These are phyloP conservation scores for Sebastes nivosus DNA, from an alignment of 2,797 vertebrate genomes.

Conservation along the genomic window DNA sequence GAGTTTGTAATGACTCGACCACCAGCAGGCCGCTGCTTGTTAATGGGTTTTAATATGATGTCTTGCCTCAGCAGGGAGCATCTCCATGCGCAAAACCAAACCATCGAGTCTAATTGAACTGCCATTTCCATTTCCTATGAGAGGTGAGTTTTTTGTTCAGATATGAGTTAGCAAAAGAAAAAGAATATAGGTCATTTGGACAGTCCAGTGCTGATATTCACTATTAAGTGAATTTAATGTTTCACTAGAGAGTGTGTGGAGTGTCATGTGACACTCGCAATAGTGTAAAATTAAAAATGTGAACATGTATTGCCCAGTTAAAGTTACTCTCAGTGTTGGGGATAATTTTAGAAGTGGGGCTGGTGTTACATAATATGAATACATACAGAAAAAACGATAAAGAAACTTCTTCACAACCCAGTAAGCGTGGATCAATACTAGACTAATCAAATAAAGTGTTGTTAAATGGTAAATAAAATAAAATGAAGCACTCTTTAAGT, in stretches of 20 bases:
- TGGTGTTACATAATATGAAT: not conserved
- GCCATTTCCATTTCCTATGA: constrained; percentile 20
- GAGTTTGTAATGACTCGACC: constrained; percentile 27
- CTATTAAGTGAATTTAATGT: not conserved
- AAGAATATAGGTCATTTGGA: not conserved
- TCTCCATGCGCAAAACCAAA: constrained; percentile 2
- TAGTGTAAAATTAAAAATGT: not conserved
- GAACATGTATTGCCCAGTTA: not conserved
- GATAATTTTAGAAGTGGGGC: not conserved
- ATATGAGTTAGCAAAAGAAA: not conserved
- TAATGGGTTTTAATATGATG: constrained; percentile 35
- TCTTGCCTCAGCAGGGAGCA: constrained; percentile 24
- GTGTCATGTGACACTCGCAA: not conserved
- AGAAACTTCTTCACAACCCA: not conserved
- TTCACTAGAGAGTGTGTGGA: not conserved
- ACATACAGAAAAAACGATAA: not conserved
- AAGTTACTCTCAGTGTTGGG: not conserved
- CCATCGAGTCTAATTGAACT: constrained; percentile 29
- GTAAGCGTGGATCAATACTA: not conserved
- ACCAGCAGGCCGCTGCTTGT: constrained; percentile 3
- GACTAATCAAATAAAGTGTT: not conserved
- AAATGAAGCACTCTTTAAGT: not conserved
- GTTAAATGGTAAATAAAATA: not conserved
- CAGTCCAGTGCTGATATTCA: not conserved
- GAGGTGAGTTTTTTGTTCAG: not conserved